Base-by-base conservation (phyloP, 2,113 vertebrate species). In the Pelecanus crispus region DNA sequence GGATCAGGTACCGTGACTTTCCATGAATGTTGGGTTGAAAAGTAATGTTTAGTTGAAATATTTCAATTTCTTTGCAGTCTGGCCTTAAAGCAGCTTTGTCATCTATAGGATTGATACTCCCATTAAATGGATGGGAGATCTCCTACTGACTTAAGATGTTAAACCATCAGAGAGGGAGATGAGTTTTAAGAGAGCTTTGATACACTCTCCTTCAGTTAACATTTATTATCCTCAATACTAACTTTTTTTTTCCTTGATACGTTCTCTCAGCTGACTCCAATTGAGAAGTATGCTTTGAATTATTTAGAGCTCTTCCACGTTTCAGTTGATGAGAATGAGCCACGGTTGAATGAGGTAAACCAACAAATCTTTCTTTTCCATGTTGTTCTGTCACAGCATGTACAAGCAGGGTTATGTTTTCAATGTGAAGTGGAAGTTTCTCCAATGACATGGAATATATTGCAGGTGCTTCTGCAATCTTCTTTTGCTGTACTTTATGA, bases 261-360 rank as follows among this genome's bases (percentile, higher is more conserved):
- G 3, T 91, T 79, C 65, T 61, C 82, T 92, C 95, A 99, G 99
- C 98, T 99, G 85, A 99, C 99, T 58, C 99, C 99, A n/a, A 99
- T 99, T 91, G 99, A 99, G 97, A 98, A 98, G 87, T 99, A 99
- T 44, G 99, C 99, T 58, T 98, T 99, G 94, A 99, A 99, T 97
- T 99, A 99, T 90, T 97, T 99, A 94, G 99, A 99, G 93, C 98
- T 98, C 90, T 98, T 99, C 90, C 98, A 99, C 0, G 86, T 97
- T 93, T 97, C 97, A 38, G 53, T 97, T 88, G 94, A 97, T 47
- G 95, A 97, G 47, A 96, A 70, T 29, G 97, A 97, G 53, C 71
- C 92, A 58, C 96, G 86, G 38, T 34, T 95, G 83, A 96, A 91
- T 70, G 94, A 98, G 97, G 98, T 98, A 97, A 87, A 96, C 20